phyloP scores from a whole-genome alignment of 2,888 invertebrate species.

The Apamea monoglypha region DNA sequence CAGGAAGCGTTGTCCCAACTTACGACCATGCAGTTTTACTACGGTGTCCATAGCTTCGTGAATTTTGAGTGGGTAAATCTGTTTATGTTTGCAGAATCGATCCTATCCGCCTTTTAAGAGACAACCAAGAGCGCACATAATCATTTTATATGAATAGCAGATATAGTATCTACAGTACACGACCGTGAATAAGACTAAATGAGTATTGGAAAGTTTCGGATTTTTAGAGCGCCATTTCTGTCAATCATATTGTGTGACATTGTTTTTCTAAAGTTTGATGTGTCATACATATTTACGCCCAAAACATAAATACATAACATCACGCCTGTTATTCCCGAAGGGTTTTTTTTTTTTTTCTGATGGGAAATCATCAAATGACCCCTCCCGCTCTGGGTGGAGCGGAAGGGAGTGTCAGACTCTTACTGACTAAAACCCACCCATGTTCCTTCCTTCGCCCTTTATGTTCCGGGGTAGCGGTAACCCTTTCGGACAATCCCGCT shows the following conservation, averaged over 20 bases:
- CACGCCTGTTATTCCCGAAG: not conserved
- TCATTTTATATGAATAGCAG: not conserved
- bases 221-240: not conserved
- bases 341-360: too few species aligned
- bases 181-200: not conserved
- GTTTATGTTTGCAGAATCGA: slow-evolving; percentile 24
- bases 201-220: not conserved
- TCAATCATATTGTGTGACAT: not conserved
- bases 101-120: not conserved
- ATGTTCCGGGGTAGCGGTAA: too few species aligned
- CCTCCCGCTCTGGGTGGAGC: too few species aligned
- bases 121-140: not conserved
- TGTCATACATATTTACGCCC: not conserved
- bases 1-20: slow-evolving; percentile 63
- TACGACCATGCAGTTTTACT: slow-evolving; percentile 52
- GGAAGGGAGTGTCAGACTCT: too few species aligned
- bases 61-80: slow-evolving; percentile 17
- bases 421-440: too few species aligned
- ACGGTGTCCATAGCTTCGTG: slow-evolving; percentile 26
- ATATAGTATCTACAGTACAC: not conserved
- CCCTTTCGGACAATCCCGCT: too few species aligned
- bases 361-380: too few species aligned
- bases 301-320: not conserved
- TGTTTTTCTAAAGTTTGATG: not conserved
- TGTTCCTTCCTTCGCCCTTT: too few species aligned